Percentiles rank a stretch among this genome's conserved stretches.
These are phyloP conservation scores for Elysia crispata DNA, from an alignment of 2,888 invertebrate genomes.

Conservation along the genomic window DNA sequence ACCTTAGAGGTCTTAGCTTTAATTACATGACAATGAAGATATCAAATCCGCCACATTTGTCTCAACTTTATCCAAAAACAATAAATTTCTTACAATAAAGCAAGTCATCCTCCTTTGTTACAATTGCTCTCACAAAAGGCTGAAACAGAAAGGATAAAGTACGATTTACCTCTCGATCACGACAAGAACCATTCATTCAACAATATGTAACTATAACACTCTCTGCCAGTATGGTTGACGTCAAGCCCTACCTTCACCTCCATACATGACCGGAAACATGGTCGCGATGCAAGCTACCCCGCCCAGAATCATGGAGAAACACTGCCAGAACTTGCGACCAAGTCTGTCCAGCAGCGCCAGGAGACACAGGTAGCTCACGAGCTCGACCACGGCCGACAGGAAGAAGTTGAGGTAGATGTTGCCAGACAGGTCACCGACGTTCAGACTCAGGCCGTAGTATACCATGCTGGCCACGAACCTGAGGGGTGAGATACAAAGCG, in stretches of 20 bases:
- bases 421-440: slow-evolving; percentile 66
- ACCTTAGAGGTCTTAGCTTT: too few relatives aligned
- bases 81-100: too few relatives aligned
- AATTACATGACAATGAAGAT: too few relatives aligned
- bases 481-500: neutral
- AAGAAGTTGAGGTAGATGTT: slow-evolving; percentile 68
- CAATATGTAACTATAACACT: neutral
- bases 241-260: slow-evolving; percentile 31
- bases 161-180: too few relatives aligned
- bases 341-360: slow-evolving; percentile 62
- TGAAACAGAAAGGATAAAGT: too few relatives aligned
- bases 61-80: too few relatives aligned
- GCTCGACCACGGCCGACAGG: slow-evolving; percentile 63
- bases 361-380: slow-evolving; percentile 62
- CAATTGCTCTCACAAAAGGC: too few relatives aligned
- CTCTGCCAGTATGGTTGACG: neutral
- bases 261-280: slow-evolving; percentile 77
- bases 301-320: slow-evolving; percentile 60
- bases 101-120: too few relatives aligned
- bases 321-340: slow-evolving; percentile 63
- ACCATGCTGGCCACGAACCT: slow-evolving; percentile 70
- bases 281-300: slow-evolving; percentile 81
- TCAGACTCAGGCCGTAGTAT: slow-evolving; percentile 68
- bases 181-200: too few relatives aligned
- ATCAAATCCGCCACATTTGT: too few relatives aligned